A percentile compares a stretch with the other conserved stretches of the same genome.
phyloP scores from a whole-genome alignment of 2,888 invertebrate species.

The Papilio protenor region DNA sequence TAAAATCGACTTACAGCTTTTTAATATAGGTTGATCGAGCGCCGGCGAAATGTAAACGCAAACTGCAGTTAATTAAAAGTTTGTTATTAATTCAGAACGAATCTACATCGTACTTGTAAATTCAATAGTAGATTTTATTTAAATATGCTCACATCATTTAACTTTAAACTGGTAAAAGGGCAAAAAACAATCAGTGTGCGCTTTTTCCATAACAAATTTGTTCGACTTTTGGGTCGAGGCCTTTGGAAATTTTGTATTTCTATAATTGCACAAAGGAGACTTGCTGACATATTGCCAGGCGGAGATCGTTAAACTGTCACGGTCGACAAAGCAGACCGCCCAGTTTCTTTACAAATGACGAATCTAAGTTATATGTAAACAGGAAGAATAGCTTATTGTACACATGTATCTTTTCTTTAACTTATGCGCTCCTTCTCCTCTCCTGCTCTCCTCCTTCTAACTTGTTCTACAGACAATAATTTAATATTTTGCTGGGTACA shows the following conservation, averaged over 20 bases:
- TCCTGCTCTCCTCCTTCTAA: too few species aligned
- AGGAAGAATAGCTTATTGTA: neutral
- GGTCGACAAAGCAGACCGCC: slow-evolving; percentile 7
- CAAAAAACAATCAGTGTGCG: neutral
- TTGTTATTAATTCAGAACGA: slow-evolving; percentile 16
- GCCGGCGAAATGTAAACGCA: neutral
- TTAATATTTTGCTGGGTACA: too few species aligned
- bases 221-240: neutral
- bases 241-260: neutral
- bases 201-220: too few species aligned
- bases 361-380: slow-evolving; percentile 2
- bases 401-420: neutral
- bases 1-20: neutral
- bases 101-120: neutral
- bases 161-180: neutral
- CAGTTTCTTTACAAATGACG: neutral
- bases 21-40: neutral
- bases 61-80: slow-evolving; percentile 21
- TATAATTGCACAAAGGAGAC: neutral
- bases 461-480: too few species aligned
- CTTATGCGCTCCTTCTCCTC: too few species aligned
- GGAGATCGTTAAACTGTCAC: slow-evolving; percentile 11
- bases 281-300: neutral
- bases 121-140: neutral
- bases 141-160: neutral